phyloP scores from a whole-genome alignment of 2,113 vertebrate genomes.

The Martes martes region DNA sequence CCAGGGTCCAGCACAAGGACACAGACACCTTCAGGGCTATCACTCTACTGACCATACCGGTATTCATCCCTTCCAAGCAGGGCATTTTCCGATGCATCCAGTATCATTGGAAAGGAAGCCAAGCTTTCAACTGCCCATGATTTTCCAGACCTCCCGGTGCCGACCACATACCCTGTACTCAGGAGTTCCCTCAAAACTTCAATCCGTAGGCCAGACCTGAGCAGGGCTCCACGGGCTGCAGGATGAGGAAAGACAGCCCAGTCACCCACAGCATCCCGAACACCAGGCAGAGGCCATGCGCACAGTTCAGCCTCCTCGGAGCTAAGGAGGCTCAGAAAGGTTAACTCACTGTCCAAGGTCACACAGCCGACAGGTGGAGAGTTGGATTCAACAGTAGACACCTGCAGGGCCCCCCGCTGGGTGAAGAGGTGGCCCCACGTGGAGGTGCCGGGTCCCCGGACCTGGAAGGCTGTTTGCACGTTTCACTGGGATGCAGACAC shows the following conservation, averaged over 20 bases:
- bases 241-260: accelerated
- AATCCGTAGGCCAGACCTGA: neutral
- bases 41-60: neutral
- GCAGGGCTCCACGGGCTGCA: accelerated
- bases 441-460: neutral
- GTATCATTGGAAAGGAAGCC: neutral
- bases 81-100: neutral
- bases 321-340: neutral
- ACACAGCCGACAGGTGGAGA: accelerated
- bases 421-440: neutral
- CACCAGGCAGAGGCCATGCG: too few species aligned
- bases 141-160: neutral
- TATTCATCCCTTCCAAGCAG: neutral
- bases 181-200: accelerated
- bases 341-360: too few species aligned
- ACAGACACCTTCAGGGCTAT: neutral
- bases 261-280: too few species aligned
- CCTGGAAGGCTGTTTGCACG: accelerated
- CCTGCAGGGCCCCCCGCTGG: accelerated
- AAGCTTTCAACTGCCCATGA: accelerated
- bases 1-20: neutral
- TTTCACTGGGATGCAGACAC: accelerated
- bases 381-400: accelerated
- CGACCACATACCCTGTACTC: neutral
- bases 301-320: neutral